Percentiles rank a stretch among this genome's conserved stretches.
Evolutionary conservation across 2,113 vertebrate genomes (phyloP).

Genomic region (Kryptolebias marmoratus): DNA sequence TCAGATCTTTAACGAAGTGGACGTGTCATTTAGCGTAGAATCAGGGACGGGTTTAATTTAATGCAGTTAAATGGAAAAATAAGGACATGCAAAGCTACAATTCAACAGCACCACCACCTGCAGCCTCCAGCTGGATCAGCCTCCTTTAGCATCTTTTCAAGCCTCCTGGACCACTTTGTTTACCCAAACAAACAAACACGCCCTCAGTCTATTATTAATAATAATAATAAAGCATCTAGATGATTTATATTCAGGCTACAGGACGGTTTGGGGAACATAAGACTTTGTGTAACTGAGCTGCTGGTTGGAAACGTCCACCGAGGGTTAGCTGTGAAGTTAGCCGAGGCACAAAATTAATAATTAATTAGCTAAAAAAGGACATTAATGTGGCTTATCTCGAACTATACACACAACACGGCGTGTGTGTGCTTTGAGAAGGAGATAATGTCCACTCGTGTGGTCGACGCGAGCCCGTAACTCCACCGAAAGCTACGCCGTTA

Average conservation of each 20-base stretch:
- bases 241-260: neutral
- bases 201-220: conserved; percentile 50
- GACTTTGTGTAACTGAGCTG: neutral
- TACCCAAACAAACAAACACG: conserved; percentile 61
- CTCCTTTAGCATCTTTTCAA: too few relatives aligned
- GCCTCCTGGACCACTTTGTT: neutral
- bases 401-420: neutral
- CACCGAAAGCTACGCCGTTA: conserved; percentile 30
- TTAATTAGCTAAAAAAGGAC: conserved; percentile 16
- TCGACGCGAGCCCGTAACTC: conserved; percentile 17
- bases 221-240: neutral
- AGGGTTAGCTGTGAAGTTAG: conserved; percentile 25
- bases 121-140: neutral
- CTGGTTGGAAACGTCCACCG: neutral
- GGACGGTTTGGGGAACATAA: neutral
- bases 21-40: too few relatives aligned
- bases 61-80: too few relatives aligned
- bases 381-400: neutral
- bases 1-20: too few relatives aligned
- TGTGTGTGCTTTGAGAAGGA: neutral
- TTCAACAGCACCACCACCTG: neutral
- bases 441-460: fast-evolving
- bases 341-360: conserved; percentile 30
- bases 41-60: too few relatives aligned
- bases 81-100: neutral